Evolutionary conservation across 2,888 invertebrate species (phyloP).

Genomic region (Pteria penguin): DNA sequence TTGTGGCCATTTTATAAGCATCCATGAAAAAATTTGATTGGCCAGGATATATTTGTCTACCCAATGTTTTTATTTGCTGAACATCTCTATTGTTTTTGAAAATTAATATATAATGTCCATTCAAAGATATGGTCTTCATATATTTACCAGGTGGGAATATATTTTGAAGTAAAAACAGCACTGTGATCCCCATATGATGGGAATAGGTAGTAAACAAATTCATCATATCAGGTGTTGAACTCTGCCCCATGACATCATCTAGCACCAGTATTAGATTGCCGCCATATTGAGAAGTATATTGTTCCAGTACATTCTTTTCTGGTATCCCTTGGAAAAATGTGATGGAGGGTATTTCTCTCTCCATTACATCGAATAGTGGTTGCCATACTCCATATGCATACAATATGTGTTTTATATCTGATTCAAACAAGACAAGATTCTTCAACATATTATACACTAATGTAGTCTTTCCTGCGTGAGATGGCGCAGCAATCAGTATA

Average conservation of each 20-base stretch:
- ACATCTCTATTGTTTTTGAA: conserved; percentile 43
- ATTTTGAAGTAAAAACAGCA: conserved; percentile 26
- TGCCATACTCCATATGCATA: conserved; percentile 12
- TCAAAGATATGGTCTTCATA: conserved; percentile 24
- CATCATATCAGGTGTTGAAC: conserved; percentile 13
- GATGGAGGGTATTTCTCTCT: conserved; percentile 11
- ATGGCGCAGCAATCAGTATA: neutral
- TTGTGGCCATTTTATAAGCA: conserved; percentile 38
- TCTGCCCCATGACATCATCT: conserved; percentile 38
- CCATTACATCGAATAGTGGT: conserved; percentile 28
- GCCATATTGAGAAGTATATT: conserved; percentile 16
- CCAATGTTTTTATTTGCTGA: conserved; percentile 43
- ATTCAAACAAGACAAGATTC: conserved; percentile 3
- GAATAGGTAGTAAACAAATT: conserved; percentile 35
- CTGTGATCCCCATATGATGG: conserved; percentile 37
- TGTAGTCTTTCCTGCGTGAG: conserved; percentile 2
- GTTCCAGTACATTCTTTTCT: conserved; percentile 26
- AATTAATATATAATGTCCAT: conserved; percentile 40
- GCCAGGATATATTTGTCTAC: conserved; percentile 44
- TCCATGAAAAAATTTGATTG: conserved; percentile 45
- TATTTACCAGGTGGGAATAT: conserved; percentile 28
- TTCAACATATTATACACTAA: conserved; percentile 6
- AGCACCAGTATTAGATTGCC: conserved; percentile 26
- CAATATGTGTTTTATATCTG: neutral
- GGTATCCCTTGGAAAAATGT: conserved; percentile 35